These are phyloP conservation scores for Eilema depressum DNA, from an alignment of 2,888 invertebrate species.

Conservation along the genomic window DNA sequence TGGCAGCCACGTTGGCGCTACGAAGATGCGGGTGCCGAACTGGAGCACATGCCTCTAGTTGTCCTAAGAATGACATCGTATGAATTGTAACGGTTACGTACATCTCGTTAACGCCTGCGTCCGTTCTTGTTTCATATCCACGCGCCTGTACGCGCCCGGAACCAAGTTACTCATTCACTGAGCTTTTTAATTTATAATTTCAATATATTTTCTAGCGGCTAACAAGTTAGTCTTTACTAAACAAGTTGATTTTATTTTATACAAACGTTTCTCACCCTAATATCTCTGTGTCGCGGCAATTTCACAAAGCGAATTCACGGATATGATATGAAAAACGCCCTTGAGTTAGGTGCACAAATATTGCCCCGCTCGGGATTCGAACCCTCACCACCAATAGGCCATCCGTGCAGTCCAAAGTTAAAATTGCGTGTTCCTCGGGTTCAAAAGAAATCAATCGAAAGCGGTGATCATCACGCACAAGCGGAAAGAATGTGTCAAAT, in stretches of 20 bases:
- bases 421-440: conserved; percentile 40
- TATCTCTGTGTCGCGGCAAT: neutral
- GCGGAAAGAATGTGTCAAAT: conserved; percentile 85
- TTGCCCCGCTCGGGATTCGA: conserved; percentile 7
- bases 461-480: conserved; percentile 86
- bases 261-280: neutral
- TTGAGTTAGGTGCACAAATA: conserved; percentile 2
- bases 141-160: conserved; percentile 79
- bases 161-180: conserved; percentile 25
- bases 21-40: conserved; percentile 82
- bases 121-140: conserved; percentile 60
- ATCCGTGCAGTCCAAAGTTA: conserved; percentile 7
- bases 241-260: conserved; percentile 5
- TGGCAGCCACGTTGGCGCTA: conserved; percentile 82
- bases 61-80: conserved; percentile 84
- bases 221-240: conserved; percentile 22
- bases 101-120: conserved; percentile 44
- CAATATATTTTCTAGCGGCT: conserved; percentile 21
- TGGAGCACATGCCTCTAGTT: conserved; percentile 85
- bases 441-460: conserved; percentile 71
- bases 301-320: neutral
- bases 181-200: neutral
- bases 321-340: neutral
- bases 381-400: conserved; percentile 2
- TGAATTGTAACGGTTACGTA: conserved; percentile 63